Conservation (phyloP, 2,113 vertebrate species). For the Micromys minutus region DNA sequence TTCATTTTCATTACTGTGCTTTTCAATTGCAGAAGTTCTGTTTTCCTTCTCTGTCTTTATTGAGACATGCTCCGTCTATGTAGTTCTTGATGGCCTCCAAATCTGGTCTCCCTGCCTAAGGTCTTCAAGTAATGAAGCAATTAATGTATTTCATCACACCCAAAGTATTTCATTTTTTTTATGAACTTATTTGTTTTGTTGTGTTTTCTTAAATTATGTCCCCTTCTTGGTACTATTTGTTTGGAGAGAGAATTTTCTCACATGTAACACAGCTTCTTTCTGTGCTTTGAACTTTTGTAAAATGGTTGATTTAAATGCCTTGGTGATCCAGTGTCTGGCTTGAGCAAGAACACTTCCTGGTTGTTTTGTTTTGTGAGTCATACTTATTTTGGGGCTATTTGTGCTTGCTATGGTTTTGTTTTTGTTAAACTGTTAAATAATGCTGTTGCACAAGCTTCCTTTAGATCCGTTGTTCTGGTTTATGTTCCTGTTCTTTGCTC, state of each 20-base stretch:
- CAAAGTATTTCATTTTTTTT: not conserved
- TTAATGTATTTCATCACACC: not conserved
- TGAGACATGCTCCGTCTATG: not conserved
- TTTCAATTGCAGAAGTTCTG: not conserved
- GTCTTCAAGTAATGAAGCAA: not conserved
- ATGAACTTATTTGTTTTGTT: not conserved
- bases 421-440: not conserved
- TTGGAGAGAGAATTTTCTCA: not conserved
- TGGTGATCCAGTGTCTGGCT: not conserved
- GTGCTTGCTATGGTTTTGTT: not conserved
- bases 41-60: not conserved
- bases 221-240: not conserved
- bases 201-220: not conserved
- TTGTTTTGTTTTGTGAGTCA: not conserved
- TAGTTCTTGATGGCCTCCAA: not conserved
- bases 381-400: not conserved
- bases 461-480: not conserved
- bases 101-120: not conserved
- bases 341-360: not conserved
- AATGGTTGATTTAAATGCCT: not conserved
- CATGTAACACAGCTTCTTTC: not conserved
- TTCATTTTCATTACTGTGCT: not conserved
- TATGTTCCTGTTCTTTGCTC: not conserved
- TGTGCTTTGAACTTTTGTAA: not conserved
- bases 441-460: no score